phyloP scores from a whole-genome alignment of 2,888 invertebrate species.

The Corythucha ciliata region DNA sequence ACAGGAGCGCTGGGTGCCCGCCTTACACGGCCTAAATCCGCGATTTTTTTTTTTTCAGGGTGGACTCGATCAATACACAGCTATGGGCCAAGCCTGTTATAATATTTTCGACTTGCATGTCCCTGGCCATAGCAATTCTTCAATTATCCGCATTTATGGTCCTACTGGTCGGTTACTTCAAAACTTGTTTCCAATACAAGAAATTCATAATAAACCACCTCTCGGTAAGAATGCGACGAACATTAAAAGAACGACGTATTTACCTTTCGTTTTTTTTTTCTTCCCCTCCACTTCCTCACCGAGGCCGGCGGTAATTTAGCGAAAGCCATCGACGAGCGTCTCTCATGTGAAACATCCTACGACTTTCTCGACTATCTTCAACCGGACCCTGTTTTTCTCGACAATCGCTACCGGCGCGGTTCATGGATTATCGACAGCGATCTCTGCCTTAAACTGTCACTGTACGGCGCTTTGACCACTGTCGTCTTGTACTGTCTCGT shows the following conservation, averaged over 20 bases:
- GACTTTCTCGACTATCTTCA: constrained; percentile 80
- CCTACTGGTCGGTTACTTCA: constrained; percentile 61
- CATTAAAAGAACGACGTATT: too few relatives aligned
- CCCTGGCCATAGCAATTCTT: constrained; percentile 54
- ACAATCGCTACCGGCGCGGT: constrained; percentile 27
- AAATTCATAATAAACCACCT: constrained; percentile 51
- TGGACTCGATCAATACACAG: constrained; percentile 19
- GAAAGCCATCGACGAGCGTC: constrained; percentile 51
- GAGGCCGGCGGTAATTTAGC: constrained; percentile 50
- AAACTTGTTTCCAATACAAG: constrained; percentile 67
- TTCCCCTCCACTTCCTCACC: too few relatives aligned
- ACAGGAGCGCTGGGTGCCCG: too few relatives aligned
- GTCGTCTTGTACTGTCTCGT: constrained; percentile 19
- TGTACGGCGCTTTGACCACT: constrained; percentile 53
- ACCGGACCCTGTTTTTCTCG: constrained; percentile 46
- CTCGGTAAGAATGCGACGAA: constrained; percentile 22
- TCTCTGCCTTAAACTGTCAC: constrained; percentile 54
- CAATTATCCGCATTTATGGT: constrained; percentile 59
- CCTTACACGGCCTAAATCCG: too few relatives aligned
- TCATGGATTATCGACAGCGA: constrained; percentile 61
- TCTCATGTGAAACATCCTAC: constrained; percentile 62
- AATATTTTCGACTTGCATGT: constrained; percentile 44
- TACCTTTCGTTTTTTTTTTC: constrained; percentile 5
- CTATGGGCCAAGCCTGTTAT: constrained; percentile 16
- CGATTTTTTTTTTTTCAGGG: too few relatives aligned